Base-by-base conservation (phyloP, 2,888 invertebrate genomes). In the Plebejus anna region DNA sequence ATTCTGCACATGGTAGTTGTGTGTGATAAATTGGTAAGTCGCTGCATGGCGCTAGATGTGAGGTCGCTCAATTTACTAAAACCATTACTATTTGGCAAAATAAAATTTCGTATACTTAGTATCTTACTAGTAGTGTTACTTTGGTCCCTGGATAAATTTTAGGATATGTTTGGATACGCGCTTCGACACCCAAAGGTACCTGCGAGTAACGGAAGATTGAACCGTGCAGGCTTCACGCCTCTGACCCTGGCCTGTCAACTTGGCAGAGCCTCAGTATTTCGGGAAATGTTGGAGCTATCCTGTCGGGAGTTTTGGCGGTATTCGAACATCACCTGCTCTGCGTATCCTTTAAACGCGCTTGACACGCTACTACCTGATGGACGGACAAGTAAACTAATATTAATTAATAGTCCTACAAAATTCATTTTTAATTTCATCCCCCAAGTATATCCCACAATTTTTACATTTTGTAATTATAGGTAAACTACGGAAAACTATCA, bases 1-100 rank as follows among this genome's bases (percentile, higher is more conserved):
- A 98, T 99, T 80, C 94, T 99, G n/a, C 99, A 99, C 87, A 99
- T 99, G 98, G 98, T 99, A 59, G 99, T 99, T 61, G 99, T 99
- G 78, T 97, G 98, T 86, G 98, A 99, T 91, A 99, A 99, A 91
- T 92, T 98, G 94, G 99, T 98, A 90, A 91, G 80, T 75, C 51
- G 13, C 13, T 59, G 22, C n/a, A 28, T 0, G 70, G 38, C 3
- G 4, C 55, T 55, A 55, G 9, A 47, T 2, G 47, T 38, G 5
- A 11, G 9, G 9, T 47, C 47, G 9, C 2, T 47, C 47, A 47
- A 47, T 47, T 42, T 42, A 42, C 42, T 7, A 9, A 42, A 42
- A 42, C 42, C 42, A 32, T 32, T 32, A 32, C 42, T 42, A 6
- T 22, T 22, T 42, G 42, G 7, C 7, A 42, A 42, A 42, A 42